Conservation (phyloP, 2,797 vertebrate species). For the Apogon hyalosoma region DNA sequence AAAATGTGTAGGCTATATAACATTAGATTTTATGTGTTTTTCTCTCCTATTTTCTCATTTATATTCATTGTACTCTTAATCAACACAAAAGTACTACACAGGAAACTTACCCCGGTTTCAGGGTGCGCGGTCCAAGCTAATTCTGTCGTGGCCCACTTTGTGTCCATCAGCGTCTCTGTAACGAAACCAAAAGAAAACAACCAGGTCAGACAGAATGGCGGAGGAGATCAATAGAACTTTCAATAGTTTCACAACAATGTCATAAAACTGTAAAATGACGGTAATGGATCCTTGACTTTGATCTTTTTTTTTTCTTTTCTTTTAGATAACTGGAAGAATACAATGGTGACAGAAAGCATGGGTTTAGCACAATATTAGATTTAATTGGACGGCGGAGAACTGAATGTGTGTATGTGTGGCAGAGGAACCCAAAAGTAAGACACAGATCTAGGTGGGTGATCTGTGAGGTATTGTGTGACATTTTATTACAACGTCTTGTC, state of each 20-base stretch:
- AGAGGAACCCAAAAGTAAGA: constrained; percentile 11
- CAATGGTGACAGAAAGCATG: constrained; percentile 26
- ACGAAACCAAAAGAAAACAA: constrained; percentile 61
- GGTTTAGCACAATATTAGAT: constrained; percentile 24
- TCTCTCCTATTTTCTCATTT: no score
- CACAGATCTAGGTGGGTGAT: constrained; percentile 58
- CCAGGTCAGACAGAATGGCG: constrained; percentile 47
- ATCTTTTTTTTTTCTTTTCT: constrained; percentile 17
- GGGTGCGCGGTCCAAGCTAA: constrained; percentile 96
- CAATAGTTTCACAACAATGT: constrained; percentile 59
- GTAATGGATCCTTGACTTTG: constrained; percentile 44
- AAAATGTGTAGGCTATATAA: background rate
- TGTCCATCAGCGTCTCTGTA: constrained; percentile 98
- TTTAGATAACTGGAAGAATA: constrained; percentile 42
- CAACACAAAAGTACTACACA: background rate
- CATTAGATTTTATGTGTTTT: background rate
- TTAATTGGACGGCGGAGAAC: constrained; percentile 48
- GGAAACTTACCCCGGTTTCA: constrained; percentile 92
- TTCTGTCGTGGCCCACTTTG: constrained; percentile 97
- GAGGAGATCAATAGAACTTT: constrained; percentile 55
- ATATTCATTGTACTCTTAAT: background rate
- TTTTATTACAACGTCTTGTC: constrained; percentile 69
- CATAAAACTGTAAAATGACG: constrained; percentile 61
- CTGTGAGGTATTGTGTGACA: constrained; percentile 58
- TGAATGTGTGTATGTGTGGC: constrained; percentile 23